Percentiles rank a stretch among this genome's conserved stretches.
Conservation (phyloP, 2,888 invertebrate species). For the Chesias legatella region DNA sequence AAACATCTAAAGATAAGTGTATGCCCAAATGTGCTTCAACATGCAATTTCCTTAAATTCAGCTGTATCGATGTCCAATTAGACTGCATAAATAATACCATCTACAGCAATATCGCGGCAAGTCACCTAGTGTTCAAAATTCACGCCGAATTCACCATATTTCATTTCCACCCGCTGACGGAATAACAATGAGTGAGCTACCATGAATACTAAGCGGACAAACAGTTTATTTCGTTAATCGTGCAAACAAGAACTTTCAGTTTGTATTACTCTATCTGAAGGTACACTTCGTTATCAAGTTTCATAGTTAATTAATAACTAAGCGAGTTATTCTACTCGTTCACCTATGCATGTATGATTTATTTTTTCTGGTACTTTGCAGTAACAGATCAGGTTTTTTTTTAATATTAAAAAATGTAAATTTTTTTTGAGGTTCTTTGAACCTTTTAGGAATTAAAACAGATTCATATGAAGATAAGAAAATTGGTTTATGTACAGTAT, state of each 20-base stretch:
- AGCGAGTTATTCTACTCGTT: too few species aligned
- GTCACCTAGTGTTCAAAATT: constrained; percentile 69
- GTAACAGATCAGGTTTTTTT: too few species aligned
- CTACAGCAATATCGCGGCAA: constrained; percentile 45
- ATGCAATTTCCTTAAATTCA: too few species aligned
- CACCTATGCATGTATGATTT: too few species aligned
- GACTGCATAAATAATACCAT: constrained; percentile 23
- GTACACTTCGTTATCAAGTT: constrained; percentile 29
- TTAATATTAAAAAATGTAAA: too few species aligned
- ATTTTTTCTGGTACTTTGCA: too few species aligned
- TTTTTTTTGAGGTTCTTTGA: too few species aligned
- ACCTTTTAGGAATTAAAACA: too few species aligned
- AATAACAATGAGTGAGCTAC: constrained; percentile 70
- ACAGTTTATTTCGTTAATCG: constrained; percentile 78
- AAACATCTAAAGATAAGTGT: too few species aligned
- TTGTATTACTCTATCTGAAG: constrained; percentile 53
- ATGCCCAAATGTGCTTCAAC: too few species aligned
- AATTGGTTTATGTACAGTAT: too few species aligned
- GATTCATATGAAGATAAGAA: too few species aligned
- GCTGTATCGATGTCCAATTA: constrained; percentile 13
- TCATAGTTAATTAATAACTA: background rate
- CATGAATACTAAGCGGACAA: constrained; percentile 75
- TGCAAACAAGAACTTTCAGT: constrained; percentile 72
- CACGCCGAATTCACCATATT: constrained; percentile 74
- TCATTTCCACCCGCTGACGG: constrained; percentile 68